A percentile compares a stretch with the other conserved stretches of the same genome.
phyloP scores from a whole-genome alignment of 2,888 invertebrate species.

The Torymus auratus region DNA sequence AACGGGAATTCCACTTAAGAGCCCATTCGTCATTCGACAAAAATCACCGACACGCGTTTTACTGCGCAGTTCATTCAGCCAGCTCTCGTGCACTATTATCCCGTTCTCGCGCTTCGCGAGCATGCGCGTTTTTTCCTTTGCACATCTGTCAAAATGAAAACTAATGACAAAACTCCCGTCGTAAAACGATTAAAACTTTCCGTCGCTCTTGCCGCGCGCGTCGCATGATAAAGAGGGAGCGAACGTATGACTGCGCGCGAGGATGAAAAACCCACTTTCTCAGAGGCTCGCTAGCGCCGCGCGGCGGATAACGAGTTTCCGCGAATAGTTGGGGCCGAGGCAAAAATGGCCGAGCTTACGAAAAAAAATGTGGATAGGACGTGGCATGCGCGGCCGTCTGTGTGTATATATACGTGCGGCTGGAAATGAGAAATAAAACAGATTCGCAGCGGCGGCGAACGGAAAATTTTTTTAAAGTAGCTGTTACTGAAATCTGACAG shows the following conservation, averaged over 20 bases:
- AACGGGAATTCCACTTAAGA: constrained; percentile 16
- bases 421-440: too few relatives aligned
- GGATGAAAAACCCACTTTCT: constrained; percentile 31
- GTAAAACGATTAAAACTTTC: constrained; percentile 51
- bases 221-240: neutral
- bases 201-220: neutral
- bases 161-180: constrained; percentile 47
- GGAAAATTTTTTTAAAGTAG: too few relatives aligned
- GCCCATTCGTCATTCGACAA: constrained; percentile 43
- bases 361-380: too few relatives aligned
- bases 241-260: neutral
- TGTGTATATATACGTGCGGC: too few relatives aligned
- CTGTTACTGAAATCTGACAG: too few relatives aligned
- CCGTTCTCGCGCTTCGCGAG: neutral
- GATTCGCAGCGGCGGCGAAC: too few relatives aligned
- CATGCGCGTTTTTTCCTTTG: constrained; percentile 27
- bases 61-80: constrained; percentile 32
- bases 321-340: constrained; percentile 3
- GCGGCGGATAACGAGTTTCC: constrained; percentile 36
- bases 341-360: too few relatives aligned
- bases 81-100: constrained; percentile 11
- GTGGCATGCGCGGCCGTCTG: too few relatives aligned
- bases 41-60: constrained; percentile 31
- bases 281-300: constrained; percentile 4
- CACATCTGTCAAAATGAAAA: constrained; percentile 46